Conservation (phyloP, 2,113 vertebrate genomes). For the Polypterus senegalus region DNA sequence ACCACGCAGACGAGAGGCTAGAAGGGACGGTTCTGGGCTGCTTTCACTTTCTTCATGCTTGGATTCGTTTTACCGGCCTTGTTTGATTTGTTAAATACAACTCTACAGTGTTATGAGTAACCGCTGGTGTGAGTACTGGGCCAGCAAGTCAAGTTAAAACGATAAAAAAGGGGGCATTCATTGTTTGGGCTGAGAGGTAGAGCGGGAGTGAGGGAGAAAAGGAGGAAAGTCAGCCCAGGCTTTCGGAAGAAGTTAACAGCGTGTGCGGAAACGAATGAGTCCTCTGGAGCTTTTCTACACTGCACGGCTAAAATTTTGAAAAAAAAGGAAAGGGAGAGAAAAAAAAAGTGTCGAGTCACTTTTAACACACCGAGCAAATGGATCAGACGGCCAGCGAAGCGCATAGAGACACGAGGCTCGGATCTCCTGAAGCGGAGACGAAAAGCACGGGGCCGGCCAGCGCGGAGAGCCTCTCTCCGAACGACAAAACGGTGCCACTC, state of each 20-base stretch:
- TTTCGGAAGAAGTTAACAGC: slow-evolving; percentile 3
- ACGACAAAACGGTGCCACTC: slow-evolving; percentile 40
- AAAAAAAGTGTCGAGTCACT: slow-evolving; percentile 16
- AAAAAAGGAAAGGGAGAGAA: too few species aligned
- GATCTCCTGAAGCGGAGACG: slow-evolving; percentile 39
- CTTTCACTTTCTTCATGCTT: slow-evolving; percentile 3
- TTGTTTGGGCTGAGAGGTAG: too few species aligned
- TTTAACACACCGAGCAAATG: slow-evolving; percentile 26
- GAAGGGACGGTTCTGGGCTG: slow-evolving; percentile 18
- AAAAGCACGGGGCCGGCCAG: slow-evolving; percentile 43
- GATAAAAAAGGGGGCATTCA: too few species aligned
- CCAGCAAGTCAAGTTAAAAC: too few species aligned
- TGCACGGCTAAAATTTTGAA: slow-evolving; percentile 22
- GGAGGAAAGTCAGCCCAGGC: too few species aligned
- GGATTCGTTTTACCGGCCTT: slow-evolving; percentile 7
- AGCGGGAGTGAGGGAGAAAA: too few species aligned
- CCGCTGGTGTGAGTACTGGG: too few species aligned
- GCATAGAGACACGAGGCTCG: slow-evolving; percentile 36
- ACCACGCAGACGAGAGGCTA: slow-evolving; percentile 34
- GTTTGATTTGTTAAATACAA: too few species aligned
- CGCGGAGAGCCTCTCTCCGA: slow-evolving; percentile 31
- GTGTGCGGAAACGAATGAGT: slow-evolving; percentile 25
- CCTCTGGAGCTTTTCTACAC: slow-evolving; percentile 22
- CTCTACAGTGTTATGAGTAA: too few species aligned
- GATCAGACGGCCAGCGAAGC: slow-evolving; percentile 26